Percentiles rank a stretch among this genome's conserved stretches.
phyloP scores from a whole-genome alignment of 92 coral and sea anemone genomes.

The Zoanthus solanderi region DNA sequence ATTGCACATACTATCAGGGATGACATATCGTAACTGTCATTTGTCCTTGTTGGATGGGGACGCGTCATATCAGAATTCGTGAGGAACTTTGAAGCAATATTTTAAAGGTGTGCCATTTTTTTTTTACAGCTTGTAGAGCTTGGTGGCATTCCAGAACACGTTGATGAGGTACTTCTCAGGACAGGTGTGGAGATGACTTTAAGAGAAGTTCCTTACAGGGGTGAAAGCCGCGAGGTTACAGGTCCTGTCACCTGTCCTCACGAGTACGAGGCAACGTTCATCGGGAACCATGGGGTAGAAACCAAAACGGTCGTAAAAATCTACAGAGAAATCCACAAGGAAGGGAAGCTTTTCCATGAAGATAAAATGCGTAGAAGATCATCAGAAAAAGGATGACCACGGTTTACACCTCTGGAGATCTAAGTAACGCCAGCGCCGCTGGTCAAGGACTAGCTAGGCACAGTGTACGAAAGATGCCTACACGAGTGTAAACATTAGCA shows the following conservation, averaged over 20 bases:
- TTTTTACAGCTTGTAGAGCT: conserved; percentile 75
- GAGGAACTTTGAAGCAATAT: neutral
- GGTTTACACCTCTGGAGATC: neutral
- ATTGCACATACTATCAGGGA: no score
- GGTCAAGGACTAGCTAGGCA: no score
- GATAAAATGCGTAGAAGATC: neutral
- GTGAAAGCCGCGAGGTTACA: conserved; percentile 39
- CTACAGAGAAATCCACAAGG: conserved; percentile 68
- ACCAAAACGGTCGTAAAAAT: conserved; percentile 50
- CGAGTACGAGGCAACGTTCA: conserved; percentile 64
- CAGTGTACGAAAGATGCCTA: no score
- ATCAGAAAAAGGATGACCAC: neutral
- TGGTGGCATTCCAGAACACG: conserved; percentile 60
- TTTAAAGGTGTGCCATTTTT: neutral
- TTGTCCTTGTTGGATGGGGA: no score
- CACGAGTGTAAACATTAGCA: no score
- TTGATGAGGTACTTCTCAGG: conserved; percentile 63
- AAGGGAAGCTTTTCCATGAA: conserved; percentile 13
- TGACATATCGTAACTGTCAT: neutral
- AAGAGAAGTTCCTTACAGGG: conserved; percentile 53
- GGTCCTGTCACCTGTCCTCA: conserved; percentile 58
- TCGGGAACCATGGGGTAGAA: conserved; percentile 71
- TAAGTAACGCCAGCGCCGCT: no score
- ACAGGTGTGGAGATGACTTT: conserved; percentile 84
- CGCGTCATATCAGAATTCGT: neutral